Conservation (phyloP, 2,797 vertebrate genomes). For the Sebastiscus albofasciatus region DNA sequence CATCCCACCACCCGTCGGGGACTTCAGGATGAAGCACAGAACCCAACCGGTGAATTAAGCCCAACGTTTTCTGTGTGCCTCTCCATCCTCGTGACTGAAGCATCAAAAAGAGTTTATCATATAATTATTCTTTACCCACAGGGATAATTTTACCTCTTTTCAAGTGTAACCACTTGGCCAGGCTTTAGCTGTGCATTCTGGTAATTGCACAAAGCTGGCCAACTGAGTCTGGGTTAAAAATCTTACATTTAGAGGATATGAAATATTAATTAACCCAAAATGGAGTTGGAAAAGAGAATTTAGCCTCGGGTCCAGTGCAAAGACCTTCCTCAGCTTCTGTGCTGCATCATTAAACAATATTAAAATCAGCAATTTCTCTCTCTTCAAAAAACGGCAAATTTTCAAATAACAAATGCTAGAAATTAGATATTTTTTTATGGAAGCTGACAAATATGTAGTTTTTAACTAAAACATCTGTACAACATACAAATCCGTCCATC, state of each 20-base stretch:
- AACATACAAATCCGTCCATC: not conserved
- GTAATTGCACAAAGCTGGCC: slow-evolving; percentile 8
- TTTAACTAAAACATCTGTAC: not conserved
- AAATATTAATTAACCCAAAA: not conserved
- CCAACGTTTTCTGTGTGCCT: not conserved
- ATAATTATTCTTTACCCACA: slow-evolving; percentile 13
- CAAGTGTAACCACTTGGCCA: not conserved
- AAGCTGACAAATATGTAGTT: not conserved
- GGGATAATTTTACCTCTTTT: slow-evolving; percentile 1
- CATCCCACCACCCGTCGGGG: slow-evolving; percentile 10
- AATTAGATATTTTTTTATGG: not conserved
- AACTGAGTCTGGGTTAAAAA: not conserved
- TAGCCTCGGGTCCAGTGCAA: not conserved
- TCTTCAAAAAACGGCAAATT: not conserved
- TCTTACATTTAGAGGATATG: not conserved
- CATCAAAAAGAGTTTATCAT: not conserved
- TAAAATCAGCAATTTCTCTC: not conserved
- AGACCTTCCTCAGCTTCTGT: not conserved
- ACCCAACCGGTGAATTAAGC: not conserved
- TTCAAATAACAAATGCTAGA: not conserved
- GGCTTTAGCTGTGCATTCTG: not conserved
- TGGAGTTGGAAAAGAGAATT: not conserved
- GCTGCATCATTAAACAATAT: not conserved
- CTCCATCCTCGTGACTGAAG: not conserved
- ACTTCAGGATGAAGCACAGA: slow-evolving; percentile 2